A percentile compares a stretch with the other conserved stretches of the same genome.
Conservation (phyloP, 2,888 invertebrate genomes). For the Scaptomyza polygonia region DNA sequence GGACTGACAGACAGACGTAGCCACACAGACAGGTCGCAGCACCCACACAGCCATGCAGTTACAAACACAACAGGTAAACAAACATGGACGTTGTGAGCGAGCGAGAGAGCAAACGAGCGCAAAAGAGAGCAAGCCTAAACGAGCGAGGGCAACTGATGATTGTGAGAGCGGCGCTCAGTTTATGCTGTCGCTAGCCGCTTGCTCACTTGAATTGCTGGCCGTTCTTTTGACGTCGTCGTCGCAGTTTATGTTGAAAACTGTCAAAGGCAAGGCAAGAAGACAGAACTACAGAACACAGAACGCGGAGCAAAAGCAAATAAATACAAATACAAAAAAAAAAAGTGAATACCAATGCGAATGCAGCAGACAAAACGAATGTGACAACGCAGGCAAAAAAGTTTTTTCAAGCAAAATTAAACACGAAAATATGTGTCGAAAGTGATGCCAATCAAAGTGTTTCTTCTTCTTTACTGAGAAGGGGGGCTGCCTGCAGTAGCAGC, state of each 20-base stretch:
- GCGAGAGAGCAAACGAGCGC: conserved; percentile 25
- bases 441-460: conserved; percentile 51
- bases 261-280: conserved; percentile 70
- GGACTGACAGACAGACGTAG: conserved; percentile 9
- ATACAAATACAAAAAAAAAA: conserved; percentile 30
- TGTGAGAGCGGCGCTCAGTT: conserved; percentile 53
- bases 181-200: conserved; percentile 61
- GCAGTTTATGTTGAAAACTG: conserved; percentile 78
- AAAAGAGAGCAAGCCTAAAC: conserved; percentile 17
- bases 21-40: conserved; percentile 34
- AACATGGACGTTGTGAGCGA: conserved; percentile 52
- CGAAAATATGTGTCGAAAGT: conserved; percentile 66
- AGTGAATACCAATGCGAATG: conserved; percentile 75
- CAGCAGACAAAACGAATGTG: conserved; percentile 75
- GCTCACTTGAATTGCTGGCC: conserved; percentile 57
- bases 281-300: conserved; percentile 34
- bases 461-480: conserved; percentile 26
- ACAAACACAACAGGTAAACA: conserved; percentile 69
- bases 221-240: conserved; percentile 60
- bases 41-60: conserved; percentile 45
- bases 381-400: conserved; percentile 72
- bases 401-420: conserved; percentile 56
- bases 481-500: conserved; percentile 11
- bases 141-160: conserved; percentile 25
- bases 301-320: conserved; percentile 54